Evolutionary conservation across 2,797 vertebrate genomes (phyloP).

Genomic region (Megaceryle alcyon): DNA sequence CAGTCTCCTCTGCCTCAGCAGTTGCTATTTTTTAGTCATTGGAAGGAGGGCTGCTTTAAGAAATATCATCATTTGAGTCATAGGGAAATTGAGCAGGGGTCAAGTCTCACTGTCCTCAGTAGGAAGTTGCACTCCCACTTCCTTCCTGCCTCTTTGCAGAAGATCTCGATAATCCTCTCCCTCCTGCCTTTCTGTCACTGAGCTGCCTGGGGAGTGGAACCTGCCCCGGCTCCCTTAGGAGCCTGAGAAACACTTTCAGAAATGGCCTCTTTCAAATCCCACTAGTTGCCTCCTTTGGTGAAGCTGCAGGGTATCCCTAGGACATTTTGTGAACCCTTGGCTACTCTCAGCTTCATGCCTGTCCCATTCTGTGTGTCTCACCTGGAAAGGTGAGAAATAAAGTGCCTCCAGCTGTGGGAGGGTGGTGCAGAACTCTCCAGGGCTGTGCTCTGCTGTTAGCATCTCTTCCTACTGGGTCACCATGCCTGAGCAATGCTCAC

Average conservation of each 20-base stretch:
- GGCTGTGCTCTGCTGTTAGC: background rate
- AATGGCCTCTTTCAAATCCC: background rate
- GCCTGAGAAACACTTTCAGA: background rate
- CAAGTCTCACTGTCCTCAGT: slow-evolving; percentile 25
- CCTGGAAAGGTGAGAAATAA: background rate
- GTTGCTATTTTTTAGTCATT: slow-evolving; percentile 5
- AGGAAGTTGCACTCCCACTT: slow-evolving; percentile 49
- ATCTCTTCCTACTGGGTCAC: background rate
- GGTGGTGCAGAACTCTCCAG: background rate
- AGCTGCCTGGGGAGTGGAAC: background rate
- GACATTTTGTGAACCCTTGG: background rate
- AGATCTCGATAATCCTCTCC: background rate
- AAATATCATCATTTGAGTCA: slow-evolving; percentile 55
- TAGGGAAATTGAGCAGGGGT: slow-evolving; percentile 6
- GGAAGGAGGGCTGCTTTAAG: slow-evolving; percentile 42
- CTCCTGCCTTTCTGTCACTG: background rate
- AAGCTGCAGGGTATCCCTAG: background rate
- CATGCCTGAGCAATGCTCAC: background rate
- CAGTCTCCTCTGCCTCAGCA: slow-evolving; percentile 1
- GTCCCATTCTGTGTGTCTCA: background rate
- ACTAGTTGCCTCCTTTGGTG: background rate
- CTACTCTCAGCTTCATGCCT: background rate
- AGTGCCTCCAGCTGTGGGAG: background rate
- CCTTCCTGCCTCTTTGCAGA: slow-evolving; percentile 38
- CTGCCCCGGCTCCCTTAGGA: background rate